These are phyloP conservation scores for Anabas testudineus DNA, from an alignment of 2,797 vertebrate genomes.

Conservation along the genomic window DNA sequence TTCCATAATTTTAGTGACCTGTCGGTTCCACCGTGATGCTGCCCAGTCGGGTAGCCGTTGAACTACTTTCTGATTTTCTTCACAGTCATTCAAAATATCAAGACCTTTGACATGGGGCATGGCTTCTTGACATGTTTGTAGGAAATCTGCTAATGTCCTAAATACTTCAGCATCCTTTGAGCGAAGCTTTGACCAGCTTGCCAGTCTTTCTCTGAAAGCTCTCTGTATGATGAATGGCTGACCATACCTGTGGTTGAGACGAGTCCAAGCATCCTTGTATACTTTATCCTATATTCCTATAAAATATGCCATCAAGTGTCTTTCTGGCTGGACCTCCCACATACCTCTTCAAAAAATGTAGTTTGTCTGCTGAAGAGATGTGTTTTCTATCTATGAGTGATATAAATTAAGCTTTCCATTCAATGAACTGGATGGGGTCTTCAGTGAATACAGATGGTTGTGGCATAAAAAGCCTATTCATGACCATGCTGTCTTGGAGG, in stretches of 20 bases:
- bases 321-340: conserved; percentile 21
- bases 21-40: conserved; percentile 17
- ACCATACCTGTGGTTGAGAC: conserved; percentile 17
- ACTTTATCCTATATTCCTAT: conserved; percentile 25
- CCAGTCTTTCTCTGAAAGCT: conserved; percentile 33
- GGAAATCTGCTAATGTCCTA: conserved; percentile 17
- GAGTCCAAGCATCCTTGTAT: conserved; percentile 37
- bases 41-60: conserved; percentile 31
- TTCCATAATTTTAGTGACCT: conserved; percentile 6
- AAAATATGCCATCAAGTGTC: no score
- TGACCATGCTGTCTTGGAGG: no score
- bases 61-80: conserved; percentile 35
- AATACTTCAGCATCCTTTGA: conserved; percentile 20
- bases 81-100: conserved; percentile 30
- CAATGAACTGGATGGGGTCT: no score
- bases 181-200: conserved; percentile 39
- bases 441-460: no score
- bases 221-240: conserved; percentile 24
- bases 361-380: no score
- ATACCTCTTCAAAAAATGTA: conserved; percentile 15
- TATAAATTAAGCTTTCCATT: no score
- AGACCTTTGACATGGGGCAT: conserved; percentile 34
- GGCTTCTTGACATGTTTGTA: conserved; percentile 16
- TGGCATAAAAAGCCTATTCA: no score
- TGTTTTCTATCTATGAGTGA: no score